phyloP scores from a whole-genome alignment of 1,140 invertebrate species.

The Euura lappo region DNA sequence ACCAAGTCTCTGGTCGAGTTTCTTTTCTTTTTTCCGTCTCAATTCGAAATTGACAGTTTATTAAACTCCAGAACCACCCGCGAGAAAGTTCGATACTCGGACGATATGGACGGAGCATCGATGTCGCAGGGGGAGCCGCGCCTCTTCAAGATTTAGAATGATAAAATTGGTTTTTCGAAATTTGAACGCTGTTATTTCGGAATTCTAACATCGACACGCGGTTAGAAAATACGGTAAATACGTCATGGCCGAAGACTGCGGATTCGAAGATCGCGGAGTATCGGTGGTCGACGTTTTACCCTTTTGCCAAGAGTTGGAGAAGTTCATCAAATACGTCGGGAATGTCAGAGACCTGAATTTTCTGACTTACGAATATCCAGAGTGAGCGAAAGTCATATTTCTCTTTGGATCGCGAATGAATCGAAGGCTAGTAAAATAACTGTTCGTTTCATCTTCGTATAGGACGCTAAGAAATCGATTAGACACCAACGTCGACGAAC shows the following conservation, averaged over 20 bases:
- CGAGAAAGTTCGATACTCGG: too few relatives aligned
- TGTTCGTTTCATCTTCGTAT: neutral
- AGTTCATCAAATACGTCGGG: slow-evolving; percentile 34
- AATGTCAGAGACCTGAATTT: slow-evolving; percentile 29
- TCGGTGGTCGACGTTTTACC: slow-evolving; percentile 23
- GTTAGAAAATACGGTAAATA: too few relatives aligned
- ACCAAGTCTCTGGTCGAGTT: slow-evolving; percentile 14
- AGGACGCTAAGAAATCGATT: slow-evolving; percentile 38
- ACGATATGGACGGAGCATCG: too few relatives aligned
- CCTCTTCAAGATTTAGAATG: too few relatives aligned
- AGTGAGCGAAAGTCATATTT: slow-evolving; percentile 26
- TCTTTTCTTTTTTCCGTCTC: neutral
- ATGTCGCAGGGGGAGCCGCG: too few relatives aligned
- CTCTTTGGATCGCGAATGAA: neutral
- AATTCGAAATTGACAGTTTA: too few relatives aligned
- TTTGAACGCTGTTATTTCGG: too few relatives aligned
- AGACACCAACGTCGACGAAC: slow-evolving; percentile 38
- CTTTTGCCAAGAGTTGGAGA: slow-evolving; percentile 33
- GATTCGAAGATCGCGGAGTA: slow-evolving; percentile 13
- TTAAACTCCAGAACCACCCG: too few relatives aligned
- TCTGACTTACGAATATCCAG: slow-evolving; percentile 36
- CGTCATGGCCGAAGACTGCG: too few relatives aligned
- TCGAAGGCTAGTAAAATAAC: too few relatives aligned
- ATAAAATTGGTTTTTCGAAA: too few relatives aligned
- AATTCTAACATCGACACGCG: too few relatives aligned